These are phyloP conservation scores for Strix uralensis DNA, from an alignment of 2,113 vertebrate species.

Conservation along the genomic window DNA sequence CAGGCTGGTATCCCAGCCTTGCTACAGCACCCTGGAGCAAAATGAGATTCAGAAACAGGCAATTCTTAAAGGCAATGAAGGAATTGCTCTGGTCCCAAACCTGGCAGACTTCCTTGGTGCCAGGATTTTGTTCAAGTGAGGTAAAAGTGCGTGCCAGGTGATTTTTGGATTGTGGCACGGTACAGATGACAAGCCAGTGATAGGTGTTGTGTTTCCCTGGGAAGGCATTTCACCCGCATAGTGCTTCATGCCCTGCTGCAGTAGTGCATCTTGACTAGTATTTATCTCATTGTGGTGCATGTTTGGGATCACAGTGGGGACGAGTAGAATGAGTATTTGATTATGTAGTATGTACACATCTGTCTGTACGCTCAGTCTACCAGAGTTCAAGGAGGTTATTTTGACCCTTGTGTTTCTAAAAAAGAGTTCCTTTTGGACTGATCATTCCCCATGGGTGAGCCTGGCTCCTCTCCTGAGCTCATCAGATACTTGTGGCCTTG, in stretches of 20 bases:
- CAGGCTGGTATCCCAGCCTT: background rate
- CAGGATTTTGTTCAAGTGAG: background rate
- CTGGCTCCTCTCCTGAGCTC: background rate
- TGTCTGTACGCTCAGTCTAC: accelerated
- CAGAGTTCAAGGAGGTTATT: background rate
- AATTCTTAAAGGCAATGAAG: background rate
- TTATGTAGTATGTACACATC: accelerated
- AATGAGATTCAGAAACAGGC: background rate
- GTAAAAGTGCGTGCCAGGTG: background rate
- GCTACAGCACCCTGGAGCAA: background rate
- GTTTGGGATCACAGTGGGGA: background rate
- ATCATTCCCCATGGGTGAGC: background rate
- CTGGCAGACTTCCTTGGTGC: background rate
- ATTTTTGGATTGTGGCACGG: background rate
- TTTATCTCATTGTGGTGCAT: background rate
- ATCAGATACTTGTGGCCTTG: background rate
- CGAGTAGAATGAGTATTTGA: background rate
- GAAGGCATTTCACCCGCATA: accelerated
- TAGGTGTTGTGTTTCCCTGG: background rate
- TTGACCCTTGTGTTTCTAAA: background rate
- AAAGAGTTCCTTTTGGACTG: background rate
- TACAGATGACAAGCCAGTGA: background rate
- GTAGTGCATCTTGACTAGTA: background rate
- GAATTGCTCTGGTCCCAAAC: background rate
- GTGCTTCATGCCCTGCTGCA: background rate